A percentile compares a stretch with the other conserved stretches of the same genome.
These are phyloP conservation scores for Trichonephila inaurata DNA, from an alignment of 1,140 invertebrate genomes.

Conservation along the genomic window DNA sequence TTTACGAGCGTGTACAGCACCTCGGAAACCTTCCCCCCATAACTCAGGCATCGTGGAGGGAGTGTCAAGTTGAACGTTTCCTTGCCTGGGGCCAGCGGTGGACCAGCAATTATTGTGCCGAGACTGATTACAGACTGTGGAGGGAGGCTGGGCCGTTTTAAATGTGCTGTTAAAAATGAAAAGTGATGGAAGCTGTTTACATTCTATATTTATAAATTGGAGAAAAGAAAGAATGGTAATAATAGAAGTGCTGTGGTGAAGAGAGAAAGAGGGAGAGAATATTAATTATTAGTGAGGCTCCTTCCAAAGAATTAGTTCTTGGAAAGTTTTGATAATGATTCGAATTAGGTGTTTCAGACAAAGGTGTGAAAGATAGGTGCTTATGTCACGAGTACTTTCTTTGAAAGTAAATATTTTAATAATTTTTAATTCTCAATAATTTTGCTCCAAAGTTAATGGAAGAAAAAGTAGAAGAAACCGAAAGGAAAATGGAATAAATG, in stretches of 20 bases:
- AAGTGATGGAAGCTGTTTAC: slow-evolving; percentile 8
- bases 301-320: neutral
- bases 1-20: slow-evolving; percentile 25
- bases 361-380: neutral
- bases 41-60: slow-evolving; percentile 11
- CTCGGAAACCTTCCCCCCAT: neutral
- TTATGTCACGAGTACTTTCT: neutral
- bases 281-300: neutral
- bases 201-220: neutral
- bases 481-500: too few species aligned
- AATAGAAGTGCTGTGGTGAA: neutral
- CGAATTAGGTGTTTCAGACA: neutral
- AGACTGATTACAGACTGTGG: neutral
- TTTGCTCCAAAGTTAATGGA: too few species aligned
- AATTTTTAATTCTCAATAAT: too few species aligned
- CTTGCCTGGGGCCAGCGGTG: neutral
- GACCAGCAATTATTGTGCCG: neutral
- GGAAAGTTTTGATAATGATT: neutral
- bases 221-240: neutral
- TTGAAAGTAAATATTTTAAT: too few species aligned
- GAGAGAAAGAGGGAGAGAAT: neutral
- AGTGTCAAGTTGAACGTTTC: slow-evolving; percentile 42
- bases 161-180: slow-evolving; percentile 38
- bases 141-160: neutral
- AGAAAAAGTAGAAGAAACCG: too few species aligned